phyloP scores from a whole-genome alignment of 2,888 invertebrate species.

The Capitulum mitella region DNA sequence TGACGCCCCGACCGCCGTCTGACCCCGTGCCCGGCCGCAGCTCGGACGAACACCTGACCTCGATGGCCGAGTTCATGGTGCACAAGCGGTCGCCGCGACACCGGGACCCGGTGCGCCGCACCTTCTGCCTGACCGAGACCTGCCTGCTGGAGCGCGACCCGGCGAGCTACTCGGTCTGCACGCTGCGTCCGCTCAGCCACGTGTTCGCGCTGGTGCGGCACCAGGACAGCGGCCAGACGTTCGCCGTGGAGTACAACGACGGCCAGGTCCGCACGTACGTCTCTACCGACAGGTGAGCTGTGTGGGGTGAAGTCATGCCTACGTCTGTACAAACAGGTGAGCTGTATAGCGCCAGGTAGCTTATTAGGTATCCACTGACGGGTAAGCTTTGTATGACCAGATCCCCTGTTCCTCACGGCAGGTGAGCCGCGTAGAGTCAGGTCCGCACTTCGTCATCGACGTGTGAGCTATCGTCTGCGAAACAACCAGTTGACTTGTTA shows the following conservation, averaged over 20 bases:
- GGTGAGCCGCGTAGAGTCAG: too few species aligned
- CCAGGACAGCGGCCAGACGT: slow-evolving; percentile 83
- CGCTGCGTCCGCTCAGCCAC: slow-evolving; percentile 56
- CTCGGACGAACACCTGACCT: slow-evolving; percentile 90
- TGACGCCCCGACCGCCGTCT: too few species aligned
- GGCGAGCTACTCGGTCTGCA: slow-evolving; percentile 89
- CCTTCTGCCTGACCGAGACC: slow-evolving; percentile 88
- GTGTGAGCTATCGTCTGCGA: too few species aligned
- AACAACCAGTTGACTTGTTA: too few species aligned
- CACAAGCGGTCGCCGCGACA: slow-evolving; percentile 80
- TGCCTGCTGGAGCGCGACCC: slow-evolving; percentile 95
- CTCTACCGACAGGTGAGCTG: slow-evolving; percentile 40
- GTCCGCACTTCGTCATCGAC: too few species aligned
- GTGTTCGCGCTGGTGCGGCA: slow-evolving; percentile 87
- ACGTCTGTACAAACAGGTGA: too few species aligned
- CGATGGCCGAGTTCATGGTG: slow-evolving; percentile 90
- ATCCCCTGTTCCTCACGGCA: too few species aligned
- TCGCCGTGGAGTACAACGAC: slow-evolving; percentile 87
- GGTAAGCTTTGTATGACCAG: too few species aligned
- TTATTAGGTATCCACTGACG: too few species aligned
- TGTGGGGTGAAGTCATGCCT: too few species aligned
- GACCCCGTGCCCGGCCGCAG: slow-evolving; percentile 50
- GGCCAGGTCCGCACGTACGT: slow-evolving; percentile 73
- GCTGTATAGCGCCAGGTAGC: too few species aligned
- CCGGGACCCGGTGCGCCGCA: slow-evolving; percentile 74